These are phyloP conservation scores for Caenorhabditis tropicalis DNA, from an alignment of 1,140 invertebrate genomes.

Conservation along the genomic window DNA sequence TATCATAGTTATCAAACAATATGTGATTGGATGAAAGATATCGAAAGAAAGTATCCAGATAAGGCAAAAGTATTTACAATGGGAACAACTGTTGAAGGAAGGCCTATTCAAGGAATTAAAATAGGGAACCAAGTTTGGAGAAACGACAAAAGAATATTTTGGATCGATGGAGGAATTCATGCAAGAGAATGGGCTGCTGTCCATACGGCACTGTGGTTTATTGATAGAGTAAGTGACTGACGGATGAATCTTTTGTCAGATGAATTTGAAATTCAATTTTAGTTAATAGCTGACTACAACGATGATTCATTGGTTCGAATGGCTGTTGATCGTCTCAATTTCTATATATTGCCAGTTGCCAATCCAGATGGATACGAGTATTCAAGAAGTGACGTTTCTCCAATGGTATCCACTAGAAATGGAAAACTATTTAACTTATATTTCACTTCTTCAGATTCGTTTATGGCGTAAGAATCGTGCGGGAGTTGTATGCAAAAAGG, in stretches of 20 bases:
- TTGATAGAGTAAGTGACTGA: constrained; percentile 59
- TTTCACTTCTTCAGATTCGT: constrained; percentile 59
- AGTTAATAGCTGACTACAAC: constrained; percentile 67
- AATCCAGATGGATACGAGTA: constrained; percentile 74
- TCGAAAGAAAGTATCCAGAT: constrained; percentile 71
- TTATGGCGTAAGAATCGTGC: constrained; percentile 70
- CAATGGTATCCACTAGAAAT: constrained; percentile 53
- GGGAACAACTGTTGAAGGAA: constrained; percentile 73
- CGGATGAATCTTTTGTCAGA: no score
- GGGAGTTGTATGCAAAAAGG: constrained; percentile 67
- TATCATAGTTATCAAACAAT: constrained; percentile 72
- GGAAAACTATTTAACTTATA: no score
- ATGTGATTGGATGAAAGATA: constrained; percentile 73
- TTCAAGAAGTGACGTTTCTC: constrained; percentile 68
- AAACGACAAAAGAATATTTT: constrained; percentile 67
- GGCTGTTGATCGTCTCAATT: constrained; percentile 73
- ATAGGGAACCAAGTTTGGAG: constrained; percentile 65
- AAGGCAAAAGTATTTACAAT: constrained; percentile 71
- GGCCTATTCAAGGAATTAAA: constrained; percentile 73
- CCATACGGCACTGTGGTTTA: constrained; percentile 73
- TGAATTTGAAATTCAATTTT: neutral
- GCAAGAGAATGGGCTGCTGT: constrained; percentile 73
- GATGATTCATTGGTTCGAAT: constrained; percentile 64
- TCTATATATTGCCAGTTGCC: constrained; percentile 73
- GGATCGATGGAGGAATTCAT: constrained; percentile 73